A percentile compares a stretch with the other conserved stretches of the same genome.
These are phyloP conservation scores for Scomber scombrus DNA, from an alignment of 2,113 vertebrate species.

Conservation along the genomic window DNA sequence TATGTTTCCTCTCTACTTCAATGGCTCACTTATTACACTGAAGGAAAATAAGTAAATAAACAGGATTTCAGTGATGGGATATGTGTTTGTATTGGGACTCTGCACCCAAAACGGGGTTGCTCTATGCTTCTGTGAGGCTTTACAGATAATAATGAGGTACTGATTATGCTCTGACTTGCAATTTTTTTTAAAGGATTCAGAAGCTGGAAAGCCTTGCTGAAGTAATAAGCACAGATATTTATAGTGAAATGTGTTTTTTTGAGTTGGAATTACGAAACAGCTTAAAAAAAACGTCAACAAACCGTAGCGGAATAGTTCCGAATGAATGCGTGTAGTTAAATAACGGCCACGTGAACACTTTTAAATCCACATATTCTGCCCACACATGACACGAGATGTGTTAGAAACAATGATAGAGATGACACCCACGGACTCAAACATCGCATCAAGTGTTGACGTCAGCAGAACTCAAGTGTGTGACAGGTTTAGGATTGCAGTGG, in stretches of 20 bases:
- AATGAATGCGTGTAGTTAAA: background rate
- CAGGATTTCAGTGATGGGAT: too few relatives aligned
- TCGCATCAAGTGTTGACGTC: background rate
- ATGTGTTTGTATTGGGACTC: background rate
- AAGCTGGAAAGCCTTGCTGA: background rate
- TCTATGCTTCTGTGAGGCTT: background rate
- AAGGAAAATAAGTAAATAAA: constrained; percentile 8
- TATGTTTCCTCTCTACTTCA: constrained; percentile 30
- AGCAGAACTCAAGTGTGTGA: constrained; percentile 1
- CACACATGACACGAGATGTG: background rate
- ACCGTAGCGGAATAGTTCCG: background rate
- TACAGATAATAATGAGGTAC: background rate
- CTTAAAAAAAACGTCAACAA: background rate
- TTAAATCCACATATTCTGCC: background rate
- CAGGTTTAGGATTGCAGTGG: background rate
- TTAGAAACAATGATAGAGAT: background rate
- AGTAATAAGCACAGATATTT: constrained; percentile 5
- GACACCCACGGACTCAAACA: background rate
- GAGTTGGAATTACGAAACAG: background rate
- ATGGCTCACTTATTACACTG: constrained; percentile 24
- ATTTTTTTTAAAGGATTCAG: background rate
- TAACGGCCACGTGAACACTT: background rate
- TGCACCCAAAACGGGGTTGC: background rate
- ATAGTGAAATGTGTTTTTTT: background rate
- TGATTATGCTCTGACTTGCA: background rate